Percentiles rank a stretch among this genome's conserved stretches.
phyloP scores from a whole-genome alignment of 2,113 vertebrate species.

The Ictidomys tridecemlineatus region DNA sequence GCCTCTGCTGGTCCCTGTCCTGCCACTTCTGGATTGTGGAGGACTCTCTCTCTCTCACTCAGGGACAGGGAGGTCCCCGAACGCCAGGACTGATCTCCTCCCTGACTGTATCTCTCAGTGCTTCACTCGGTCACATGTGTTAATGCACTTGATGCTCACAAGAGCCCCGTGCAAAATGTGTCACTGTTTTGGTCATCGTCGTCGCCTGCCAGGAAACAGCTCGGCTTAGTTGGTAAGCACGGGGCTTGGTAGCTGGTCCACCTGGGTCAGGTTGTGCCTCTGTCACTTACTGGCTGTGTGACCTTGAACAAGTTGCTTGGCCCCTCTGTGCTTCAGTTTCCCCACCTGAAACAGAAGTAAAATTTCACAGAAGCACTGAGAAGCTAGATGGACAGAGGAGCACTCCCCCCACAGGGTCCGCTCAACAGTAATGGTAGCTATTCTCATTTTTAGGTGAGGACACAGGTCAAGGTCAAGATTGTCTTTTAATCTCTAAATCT shows the following conservation, averaged over 20 bases:
- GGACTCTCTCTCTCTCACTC: neutral
- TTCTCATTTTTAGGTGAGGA: neutral
- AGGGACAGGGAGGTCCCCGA: neutral
- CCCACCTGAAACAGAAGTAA: neutral
- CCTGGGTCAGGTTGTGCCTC: neutral
- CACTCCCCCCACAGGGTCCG: neutral
- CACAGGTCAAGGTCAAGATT: constrained; percentile 25
- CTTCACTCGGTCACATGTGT: neutral
- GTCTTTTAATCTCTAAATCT: neutral
- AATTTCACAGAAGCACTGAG: neutral
- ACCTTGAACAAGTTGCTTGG: constrained; percentile 29
- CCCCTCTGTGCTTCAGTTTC: constrained; percentile 18
- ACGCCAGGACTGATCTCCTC: neutral
- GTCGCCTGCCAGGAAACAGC: neutral
- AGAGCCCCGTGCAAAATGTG: neutral
- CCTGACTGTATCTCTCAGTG: neutral
- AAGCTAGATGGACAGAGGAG: neutral
- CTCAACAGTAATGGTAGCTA: neutral
- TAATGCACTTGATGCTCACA: neutral
- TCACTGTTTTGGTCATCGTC: neutral
- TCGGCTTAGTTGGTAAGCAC: neutral
- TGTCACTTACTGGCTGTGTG: neutral
- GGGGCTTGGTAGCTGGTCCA: neutral
- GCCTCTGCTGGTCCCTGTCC: neutral
- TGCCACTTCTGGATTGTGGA: neutral